These are phyloP conservation scores for Melipona quadrifasciata DNA, from an alignment of 1,140 invertebrate species.

Conservation along the genomic window DNA sequence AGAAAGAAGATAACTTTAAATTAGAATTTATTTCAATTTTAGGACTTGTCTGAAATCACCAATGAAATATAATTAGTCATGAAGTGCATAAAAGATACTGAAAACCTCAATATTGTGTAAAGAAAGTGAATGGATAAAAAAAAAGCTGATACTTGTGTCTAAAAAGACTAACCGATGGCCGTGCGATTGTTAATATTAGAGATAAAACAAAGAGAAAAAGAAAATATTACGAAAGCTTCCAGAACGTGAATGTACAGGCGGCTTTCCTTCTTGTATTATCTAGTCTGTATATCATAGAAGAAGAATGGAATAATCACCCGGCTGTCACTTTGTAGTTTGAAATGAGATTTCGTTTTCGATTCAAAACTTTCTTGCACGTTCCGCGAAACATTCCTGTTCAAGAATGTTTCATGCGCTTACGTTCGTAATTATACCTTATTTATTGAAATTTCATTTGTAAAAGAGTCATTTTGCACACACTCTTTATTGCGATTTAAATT, in stretches of 20 bases:
- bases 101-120: too few species aligned
- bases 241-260: neutral
- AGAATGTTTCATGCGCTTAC: neutral
- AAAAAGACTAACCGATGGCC: neutral
- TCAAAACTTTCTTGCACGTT: conserved; percentile 2
- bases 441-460: neutral
- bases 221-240: conserved; percentile 16
- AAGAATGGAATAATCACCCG: conserved; percentile 24
- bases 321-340: conserved; percentile 1
- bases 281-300: conserved; percentile 44
- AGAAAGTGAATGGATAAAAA: neutral
- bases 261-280: conserved; percentile 49
- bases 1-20: too few species aligned
- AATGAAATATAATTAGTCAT: too few species aligned
- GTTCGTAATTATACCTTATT: neutral
- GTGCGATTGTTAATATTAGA: neutral
- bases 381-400: conserved; percentile 9
- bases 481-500: neutral
- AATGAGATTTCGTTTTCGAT: neutral
- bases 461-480: neutral
- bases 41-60: too few species aligned
- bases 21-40: too few species aligned
- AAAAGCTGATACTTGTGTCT: neutral
- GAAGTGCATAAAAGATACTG: too few species aligned
- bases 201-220: neutral